A percentile compares a stretch with the other conserved stretches of the same genome.
Conservation (phyloP, 2,797 vertebrate species). For the Siniperca undulata region DNA sequence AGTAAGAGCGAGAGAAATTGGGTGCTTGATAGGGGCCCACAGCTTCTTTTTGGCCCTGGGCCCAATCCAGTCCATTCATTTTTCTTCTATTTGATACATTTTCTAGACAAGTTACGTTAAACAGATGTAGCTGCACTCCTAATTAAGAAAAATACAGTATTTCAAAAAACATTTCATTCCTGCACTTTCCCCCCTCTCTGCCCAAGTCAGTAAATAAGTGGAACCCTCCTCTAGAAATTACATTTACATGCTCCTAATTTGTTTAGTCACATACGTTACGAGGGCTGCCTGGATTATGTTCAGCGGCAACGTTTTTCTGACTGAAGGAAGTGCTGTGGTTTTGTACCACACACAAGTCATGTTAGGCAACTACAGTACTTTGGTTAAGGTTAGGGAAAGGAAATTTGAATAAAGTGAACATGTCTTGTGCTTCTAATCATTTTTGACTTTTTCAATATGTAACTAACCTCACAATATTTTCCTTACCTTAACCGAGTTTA, state of each 20-base stretch:
- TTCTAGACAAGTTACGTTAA: constrained; percentile 2
- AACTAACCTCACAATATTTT: not conserved
- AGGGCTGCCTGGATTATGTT: not conserved
- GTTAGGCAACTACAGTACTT: not conserved
- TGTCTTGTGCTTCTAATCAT: not conserved
- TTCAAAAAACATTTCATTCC: not conserved
- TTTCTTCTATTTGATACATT: constrained; percentile 12
- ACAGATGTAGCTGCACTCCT: not conserved
- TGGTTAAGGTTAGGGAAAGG: not conserved
- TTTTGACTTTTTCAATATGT: too few relatives aligned
- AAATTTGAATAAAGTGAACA: not conserved
- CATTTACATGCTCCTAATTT: not conserved
- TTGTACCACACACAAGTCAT: not conserved
- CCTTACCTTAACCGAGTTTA: not conserved
- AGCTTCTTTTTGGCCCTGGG: not conserved
- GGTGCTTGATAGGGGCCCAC: not conserved
- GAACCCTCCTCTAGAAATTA: not conserved
- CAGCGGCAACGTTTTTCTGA: not conserved
- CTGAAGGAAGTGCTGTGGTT: not conserved
- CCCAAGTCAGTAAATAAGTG: not conserved
- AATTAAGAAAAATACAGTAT: not conserved
- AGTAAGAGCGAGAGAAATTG: not conserved
- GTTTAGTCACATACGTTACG: not conserved
- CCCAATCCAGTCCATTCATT: constrained; percentile 14
- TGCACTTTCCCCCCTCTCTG: not conserved